Evolutionary conservation across 1,140 invertebrate genomes (phyloP).

Genomic region (Drosophila ambigua): DNA sequence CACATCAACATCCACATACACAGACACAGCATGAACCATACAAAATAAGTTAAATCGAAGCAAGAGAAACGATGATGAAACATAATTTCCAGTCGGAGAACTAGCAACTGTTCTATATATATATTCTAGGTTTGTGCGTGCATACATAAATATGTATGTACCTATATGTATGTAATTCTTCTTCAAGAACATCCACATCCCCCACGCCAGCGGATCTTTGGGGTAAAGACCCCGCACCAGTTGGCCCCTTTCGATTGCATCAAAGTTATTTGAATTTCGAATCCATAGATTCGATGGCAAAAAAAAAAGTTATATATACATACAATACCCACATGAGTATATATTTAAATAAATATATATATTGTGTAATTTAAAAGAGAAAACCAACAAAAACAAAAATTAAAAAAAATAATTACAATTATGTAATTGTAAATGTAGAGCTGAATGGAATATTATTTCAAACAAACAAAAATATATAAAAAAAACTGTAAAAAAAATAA

Average conservation of each 20-base stretch:
- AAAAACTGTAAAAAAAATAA: constrained; percentile 55
- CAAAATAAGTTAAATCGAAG: constrained; percentile 63
- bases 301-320: constrained; percentile 57
- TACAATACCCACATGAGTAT: constrained; percentile 73
- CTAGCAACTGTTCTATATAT: constrained; percentile 62
- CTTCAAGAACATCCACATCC: constrained; percentile 13
- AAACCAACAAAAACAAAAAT: constrained; percentile 49
- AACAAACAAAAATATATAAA: constrained; percentile 71
- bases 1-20: constrained; percentile 31
- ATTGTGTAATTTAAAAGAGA: constrained; percentile 71
- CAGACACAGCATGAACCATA: constrained; percentile 51
- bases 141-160: constrained; percentile 26
- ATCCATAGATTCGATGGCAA: constrained; percentile 38
- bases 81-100: constrained; percentile 69
- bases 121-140: constrained; percentile 74
- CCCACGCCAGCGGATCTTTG: constrained; percentile 15
- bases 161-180: constrained; percentile 48
- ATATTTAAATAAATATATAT: constrained; percentile 58
- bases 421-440: constrained; percentile 82
- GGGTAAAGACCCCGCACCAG: constrained; percentile 27
- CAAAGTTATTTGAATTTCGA: constrained; percentile 47
- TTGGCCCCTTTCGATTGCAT: constrained; percentile 41
- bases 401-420: constrained; percentile 67
- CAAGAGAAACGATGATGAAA: constrained; percentile 3
- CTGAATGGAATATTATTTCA: constrained; percentile 76